Percentiles rank a stretch among this genome's conserved stretches.
These are phyloP conservation scores for Tineola bisselliella DNA, from an alignment of 2,888 invertebrate species.

Conservation along the genomic window DNA sequence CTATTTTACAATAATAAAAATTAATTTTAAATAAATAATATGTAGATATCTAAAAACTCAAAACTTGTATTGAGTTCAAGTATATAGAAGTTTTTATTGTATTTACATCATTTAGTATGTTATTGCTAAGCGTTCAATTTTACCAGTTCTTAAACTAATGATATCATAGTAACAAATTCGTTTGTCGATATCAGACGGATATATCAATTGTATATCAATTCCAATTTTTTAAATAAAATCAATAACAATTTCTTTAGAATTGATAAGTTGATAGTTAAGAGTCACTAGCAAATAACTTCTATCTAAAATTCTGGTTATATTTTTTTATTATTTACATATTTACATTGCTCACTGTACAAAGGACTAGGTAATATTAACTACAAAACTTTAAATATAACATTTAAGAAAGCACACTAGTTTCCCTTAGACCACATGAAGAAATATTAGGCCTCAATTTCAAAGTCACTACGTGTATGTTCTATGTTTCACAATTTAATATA, in stretches of 20 bases:
- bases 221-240: constrained; percentile 26
- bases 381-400: constrained; percentile 25
- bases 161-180: constrained; percentile 35
- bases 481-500: neutral
- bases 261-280: neutral
- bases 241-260: constrained; percentile 2
- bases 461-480: neutral
- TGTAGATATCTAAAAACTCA: constrained; percentile 16
- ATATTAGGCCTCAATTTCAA: neutral
- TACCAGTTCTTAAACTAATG: constrained; percentile 52
- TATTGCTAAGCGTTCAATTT: constrained; percentile 62
- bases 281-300: neutral
- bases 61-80: constrained; percentile 19
- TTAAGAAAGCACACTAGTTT: neutral
- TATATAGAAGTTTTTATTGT: neutral
- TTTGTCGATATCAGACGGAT: constrained; percentile 60
- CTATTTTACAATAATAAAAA: constrained; percentile 9
- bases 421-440: neutral
- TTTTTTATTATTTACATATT: constrained; percentile 39
- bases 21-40: neutral
- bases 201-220: constrained; percentile 59
- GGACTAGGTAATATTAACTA: constrained; percentile 50
- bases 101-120: constrained; percentile 18
- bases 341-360: constrained; percentile 42
- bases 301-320: neutral